Evolutionary conservation across 2,113 vertebrate species (phyloP), one percentile per base, ranked within the genome.

Genomic region (Microtus montanus): DNA sequence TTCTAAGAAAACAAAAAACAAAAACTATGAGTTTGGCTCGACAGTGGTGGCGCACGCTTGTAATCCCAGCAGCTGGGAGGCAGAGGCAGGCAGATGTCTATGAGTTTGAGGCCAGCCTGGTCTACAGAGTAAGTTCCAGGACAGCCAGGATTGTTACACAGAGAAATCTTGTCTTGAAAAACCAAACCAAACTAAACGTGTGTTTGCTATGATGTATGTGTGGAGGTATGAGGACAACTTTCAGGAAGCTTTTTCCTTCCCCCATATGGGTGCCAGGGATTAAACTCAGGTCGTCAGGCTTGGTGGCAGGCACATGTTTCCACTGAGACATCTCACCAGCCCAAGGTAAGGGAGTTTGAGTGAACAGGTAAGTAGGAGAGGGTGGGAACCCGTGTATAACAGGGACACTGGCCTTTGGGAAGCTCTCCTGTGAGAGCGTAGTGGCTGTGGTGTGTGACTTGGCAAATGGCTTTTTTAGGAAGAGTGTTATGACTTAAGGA

Each of bases 381-480:
- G 84, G 26, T 24, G 75, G 79, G 33, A 61, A 20, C 54, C 38
- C n/a, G 75, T 35, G 58, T 35, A 30, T 58, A 92, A 66, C 30
- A 70, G 73, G 30, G 80, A n/a, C 54, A 35, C 12, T 17, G 41
- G 71, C 11, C 82, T 85, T 24, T 15, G 38, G 86, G 58, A 71
- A 41, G 52, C 58, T 24, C 33, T 85, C 14, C 0, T 79, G 63
- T 89, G 44, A 90, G 66, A 14, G 22, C 47, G 61, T 33, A 73
- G 90, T 61, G 71, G 54, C 15, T 44, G 0, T 19, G 38, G 30
- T 35, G 66, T 58, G 49, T 28, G 73, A 11, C 12, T 7, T 2
- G 28, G 73, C 30, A 38, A 64, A 44, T 75, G 78, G 41, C 24
- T 85, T 85, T 93, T 85, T 83, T 35, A 92, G 87, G 87, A 91